These are phyloP conservation scores for Isichthys henryi DNA, from an alignment of 2,113 vertebrate species.

Conservation along the genomic window DNA sequence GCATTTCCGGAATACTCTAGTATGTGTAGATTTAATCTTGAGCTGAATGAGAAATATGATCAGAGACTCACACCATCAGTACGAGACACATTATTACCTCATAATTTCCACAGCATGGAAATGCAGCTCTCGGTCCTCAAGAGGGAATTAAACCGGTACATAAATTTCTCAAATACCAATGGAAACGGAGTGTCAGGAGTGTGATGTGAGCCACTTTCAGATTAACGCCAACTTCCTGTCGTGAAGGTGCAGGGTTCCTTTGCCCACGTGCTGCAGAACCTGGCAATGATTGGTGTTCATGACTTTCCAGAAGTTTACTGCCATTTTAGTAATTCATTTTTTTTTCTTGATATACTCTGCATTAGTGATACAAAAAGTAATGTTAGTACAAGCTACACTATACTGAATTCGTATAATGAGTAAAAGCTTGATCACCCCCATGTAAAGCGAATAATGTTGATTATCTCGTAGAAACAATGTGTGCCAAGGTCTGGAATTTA, in stretches of 20 bases:
- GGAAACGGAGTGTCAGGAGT: background rate
- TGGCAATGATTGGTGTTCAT: background rate
- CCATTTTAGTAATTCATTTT: background rate
- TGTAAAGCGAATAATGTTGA: background rate
- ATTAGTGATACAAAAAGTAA: background rate
- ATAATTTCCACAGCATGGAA: background rate
- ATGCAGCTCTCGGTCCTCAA: background rate
- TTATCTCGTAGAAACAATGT: background rate
- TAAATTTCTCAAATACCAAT: background rate
- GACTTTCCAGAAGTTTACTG: background rate
- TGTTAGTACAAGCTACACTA: background rate
- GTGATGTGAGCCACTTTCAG: background rate
- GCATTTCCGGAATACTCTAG: background rate
- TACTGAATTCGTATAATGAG: background rate
- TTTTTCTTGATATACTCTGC: background rate
- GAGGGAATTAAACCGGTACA: background rate
- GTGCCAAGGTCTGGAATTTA: background rate
- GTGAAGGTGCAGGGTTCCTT: background rate
- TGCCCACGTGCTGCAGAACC: background rate
- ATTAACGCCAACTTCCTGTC: background rate
- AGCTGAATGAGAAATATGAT: background rate
- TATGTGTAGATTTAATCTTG: background rate
- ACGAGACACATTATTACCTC: background rate
- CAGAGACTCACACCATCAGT: background rate
- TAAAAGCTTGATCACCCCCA: background rate